phyloP scores from a whole-genome alignment of 1,140 invertebrate genomes.

The Onthophagus taurus region DNA sequence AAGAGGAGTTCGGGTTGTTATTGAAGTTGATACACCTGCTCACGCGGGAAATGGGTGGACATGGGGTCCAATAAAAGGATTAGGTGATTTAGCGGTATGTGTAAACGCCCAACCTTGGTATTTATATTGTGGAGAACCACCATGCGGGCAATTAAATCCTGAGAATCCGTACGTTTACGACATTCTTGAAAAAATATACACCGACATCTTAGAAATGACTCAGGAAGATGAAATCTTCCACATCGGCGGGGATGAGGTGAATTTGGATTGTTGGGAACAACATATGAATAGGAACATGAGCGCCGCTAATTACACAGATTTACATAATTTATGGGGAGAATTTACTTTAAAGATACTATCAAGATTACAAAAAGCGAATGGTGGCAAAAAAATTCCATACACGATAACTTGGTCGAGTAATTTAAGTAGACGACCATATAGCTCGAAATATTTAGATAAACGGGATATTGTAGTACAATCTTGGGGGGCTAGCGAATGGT shows the following conservation, averaged over 20 bases:
- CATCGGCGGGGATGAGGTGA: constrained; percentile 76
- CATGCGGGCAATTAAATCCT: constrained; percentile 75
- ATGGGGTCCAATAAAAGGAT: constrained; percentile 56
- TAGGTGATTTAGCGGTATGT: constrained; percentile 62
- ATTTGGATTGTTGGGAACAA: constrained; percentile 64
- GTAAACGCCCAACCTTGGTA: constrained; percentile 68
- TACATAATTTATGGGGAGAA: constrained; percentile 65
- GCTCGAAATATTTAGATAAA: constrained; percentile 49
- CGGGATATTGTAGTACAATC: constrained; percentile 54
- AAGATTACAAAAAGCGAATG: constrained; percentile 53
- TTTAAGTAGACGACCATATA: constrained; percentile 61
- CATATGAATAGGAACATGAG: constrained; percentile 39
- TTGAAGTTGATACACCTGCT: constrained; percentile 72
- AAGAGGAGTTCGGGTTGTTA: constrained; percentile 59
- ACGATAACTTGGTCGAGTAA: constrained; percentile 72
- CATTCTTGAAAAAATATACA: constrained; percentile 57
- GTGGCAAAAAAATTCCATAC: constrained; percentile 49
- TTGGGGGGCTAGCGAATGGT: constrained; percentile 70
- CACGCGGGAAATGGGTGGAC: constrained; percentile 75
- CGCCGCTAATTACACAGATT: constrained; percentile 59
- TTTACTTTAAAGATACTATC: constrained; percentile 58
- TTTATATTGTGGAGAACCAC: constrained; percentile 68
- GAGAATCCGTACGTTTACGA: constrained; percentile 63
- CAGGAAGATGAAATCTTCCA: constrained; percentile 62
- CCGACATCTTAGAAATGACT: constrained; percentile 55